Conservation (phyloP, 2,797 vertebrate genomes). For the Amphiprion clarkii region DNA sequence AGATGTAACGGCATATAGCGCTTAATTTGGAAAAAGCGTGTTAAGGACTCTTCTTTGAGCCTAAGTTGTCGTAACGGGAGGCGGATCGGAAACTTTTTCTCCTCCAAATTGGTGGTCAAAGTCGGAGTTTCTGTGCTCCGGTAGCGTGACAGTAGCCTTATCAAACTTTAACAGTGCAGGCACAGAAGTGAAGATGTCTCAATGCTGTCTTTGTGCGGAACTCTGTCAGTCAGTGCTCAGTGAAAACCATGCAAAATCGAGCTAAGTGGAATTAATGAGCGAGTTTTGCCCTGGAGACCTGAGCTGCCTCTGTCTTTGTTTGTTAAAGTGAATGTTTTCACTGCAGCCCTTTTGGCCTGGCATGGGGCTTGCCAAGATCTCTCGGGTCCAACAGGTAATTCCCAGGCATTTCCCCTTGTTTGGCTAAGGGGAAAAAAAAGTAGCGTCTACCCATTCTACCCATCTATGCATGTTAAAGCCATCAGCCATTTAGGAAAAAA, state of each 20-base stretch:
- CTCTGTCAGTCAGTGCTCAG: constrained; percentile 70
- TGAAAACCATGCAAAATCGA: constrained; percentile 74
- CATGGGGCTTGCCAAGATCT: constrained; percentile 60
- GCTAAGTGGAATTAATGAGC: constrained; percentile 82
- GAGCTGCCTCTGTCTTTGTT: constrained; percentile 69
- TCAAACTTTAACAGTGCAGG: constrained; percentile 50
- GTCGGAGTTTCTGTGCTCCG: constrained; percentile 43
- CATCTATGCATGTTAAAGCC: constrained; percentile 77
- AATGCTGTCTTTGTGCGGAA: constrained; percentile 69
- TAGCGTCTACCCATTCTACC: constrained; percentile 56
- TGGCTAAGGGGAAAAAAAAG: constrained; percentile 55
- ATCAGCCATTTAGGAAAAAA: constrained; percentile 55
- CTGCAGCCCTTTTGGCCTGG: constrained; percentile 59
- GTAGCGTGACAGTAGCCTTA: constrained; percentile 60
- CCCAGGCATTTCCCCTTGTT: constrained; percentile 79
- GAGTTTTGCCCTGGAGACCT: constrained; percentile 71
- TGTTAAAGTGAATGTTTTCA: constrained; percentile 73
- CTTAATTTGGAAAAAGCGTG: constrained; percentile 77
- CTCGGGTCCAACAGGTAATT: constrained; percentile 79
- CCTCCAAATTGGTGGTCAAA: constrained; percentile 57
- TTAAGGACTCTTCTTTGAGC: constrained; percentile 43
- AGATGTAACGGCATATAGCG: constrained; percentile 62
- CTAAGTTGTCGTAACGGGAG: constrained; percentile 35
- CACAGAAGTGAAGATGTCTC: constrained; percentile 76
- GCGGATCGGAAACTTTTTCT: constrained; percentile 62